phyloP scores from a whole-genome alignment of 2,797 vertebrate species.

The Okamejei kenojei region DNA sequence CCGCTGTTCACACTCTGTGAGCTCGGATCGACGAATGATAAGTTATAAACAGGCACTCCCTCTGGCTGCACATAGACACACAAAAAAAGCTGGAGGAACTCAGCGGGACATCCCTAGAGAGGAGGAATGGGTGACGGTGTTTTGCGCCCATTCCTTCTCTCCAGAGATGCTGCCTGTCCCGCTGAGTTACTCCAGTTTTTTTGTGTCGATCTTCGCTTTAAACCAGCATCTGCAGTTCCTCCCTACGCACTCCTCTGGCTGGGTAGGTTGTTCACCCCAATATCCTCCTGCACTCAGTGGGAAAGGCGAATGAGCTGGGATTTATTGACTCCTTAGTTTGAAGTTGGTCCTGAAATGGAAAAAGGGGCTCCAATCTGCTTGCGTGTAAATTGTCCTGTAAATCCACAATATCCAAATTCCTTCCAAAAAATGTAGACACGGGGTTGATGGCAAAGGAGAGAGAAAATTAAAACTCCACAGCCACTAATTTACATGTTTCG shows the following conservation, averaged over 20 bases:
- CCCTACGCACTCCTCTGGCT: constrained; percentile 41
- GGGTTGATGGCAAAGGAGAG: too few relatives aligned
- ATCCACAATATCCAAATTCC: too few relatives aligned
- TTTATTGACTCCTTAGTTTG: constrained; percentile 69
- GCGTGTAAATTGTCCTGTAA: constrained; percentile 48
- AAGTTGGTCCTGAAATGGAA: constrained; percentile 65
- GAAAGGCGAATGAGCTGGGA: constrained; percentile 62
- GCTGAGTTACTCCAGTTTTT: too few relatives aligned
- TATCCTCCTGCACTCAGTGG: constrained; percentile 48
- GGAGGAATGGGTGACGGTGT: too few relatives aligned
- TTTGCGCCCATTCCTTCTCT: too few relatives aligned
- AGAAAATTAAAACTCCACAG: too few relatives aligned
- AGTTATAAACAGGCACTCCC: constrained; percentile 47
- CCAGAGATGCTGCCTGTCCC: too few relatives aligned
- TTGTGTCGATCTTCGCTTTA: too few relatives aligned
- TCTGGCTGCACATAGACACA: constrained; percentile 22
- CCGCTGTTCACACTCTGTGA: constrained; percentile 49
- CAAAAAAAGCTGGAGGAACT: too few relatives aligned
- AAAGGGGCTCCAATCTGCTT: constrained; percentile 58
- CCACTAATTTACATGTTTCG: constrained; percentile 44
- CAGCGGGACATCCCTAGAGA: too few relatives aligned
- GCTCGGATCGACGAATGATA: constrained; percentile 49
- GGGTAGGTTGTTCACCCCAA: constrained; percentile 40
- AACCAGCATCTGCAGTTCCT: too few relatives aligned
- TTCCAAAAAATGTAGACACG: too few relatives aligned